Evolutionary conservation across 2,113 vertebrate species (phyloP).

Genomic region (Steatornis caripensis): DNA sequence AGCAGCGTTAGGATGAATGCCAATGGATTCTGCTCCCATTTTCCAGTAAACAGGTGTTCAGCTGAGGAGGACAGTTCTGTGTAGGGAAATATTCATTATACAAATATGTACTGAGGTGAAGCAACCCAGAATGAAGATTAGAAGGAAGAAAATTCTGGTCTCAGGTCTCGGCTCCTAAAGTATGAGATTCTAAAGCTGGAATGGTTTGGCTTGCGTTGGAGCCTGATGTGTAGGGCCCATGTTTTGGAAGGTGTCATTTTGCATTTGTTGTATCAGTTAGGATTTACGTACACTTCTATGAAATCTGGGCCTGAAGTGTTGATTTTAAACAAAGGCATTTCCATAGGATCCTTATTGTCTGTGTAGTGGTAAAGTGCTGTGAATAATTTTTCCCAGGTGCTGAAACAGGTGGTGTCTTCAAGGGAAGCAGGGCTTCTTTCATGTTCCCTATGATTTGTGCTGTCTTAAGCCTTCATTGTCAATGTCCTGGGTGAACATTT

Average conservation of each 20-base stretch:
- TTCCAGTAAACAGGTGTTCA: not conserved
- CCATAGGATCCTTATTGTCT: constrained; percentile 29
- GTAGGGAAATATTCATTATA: not conserved
- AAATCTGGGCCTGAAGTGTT: constrained; percentile 17
- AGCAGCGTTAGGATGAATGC: not conserved
- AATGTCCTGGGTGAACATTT: constrained; percentile 41
- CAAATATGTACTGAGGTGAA: not conserved
- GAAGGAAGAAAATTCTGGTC: not conserved
- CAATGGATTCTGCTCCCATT: not conserved
- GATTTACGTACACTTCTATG: not conserved
- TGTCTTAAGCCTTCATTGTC: constrained; percentile 61
- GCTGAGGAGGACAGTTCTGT: not conserved
- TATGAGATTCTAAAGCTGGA: not conserved
- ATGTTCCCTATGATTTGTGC: constrained; percentile 56
- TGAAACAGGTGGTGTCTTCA: constrained; percentile 54
- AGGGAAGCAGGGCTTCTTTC: constrained; percentile 48
- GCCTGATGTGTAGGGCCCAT: not conserved
- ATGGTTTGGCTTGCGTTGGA: not conserved
- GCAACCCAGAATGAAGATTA: not conserved
- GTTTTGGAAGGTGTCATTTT: not conserved
- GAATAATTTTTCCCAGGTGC: constrained; percentile 51
- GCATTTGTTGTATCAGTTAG: not conserved
- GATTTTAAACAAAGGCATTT: constrained; percentile 54
- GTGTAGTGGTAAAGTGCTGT: constrained; percentile 23
- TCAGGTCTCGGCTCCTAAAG: not conserved